Evolutionary conservation across 2,113 vertebrate species (phyloP), one percentile per base, ranked within the genome.

Genomic region (Urocolius indicus): DNA sequence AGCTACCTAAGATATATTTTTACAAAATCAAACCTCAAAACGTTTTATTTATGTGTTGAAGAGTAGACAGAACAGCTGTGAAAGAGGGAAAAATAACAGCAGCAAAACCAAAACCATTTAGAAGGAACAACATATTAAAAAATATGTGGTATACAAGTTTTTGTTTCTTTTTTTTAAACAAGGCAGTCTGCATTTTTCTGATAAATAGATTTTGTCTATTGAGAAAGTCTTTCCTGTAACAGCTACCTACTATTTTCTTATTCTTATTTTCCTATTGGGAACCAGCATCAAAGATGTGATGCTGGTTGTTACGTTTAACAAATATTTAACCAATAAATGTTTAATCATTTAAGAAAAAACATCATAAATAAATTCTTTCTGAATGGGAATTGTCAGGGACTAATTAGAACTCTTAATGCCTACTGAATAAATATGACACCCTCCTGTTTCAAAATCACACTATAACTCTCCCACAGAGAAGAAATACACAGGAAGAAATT

Each of bases 351-450:
- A 93, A 95, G 72, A 90, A 78, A 95, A 95, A 96, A 34, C 73
- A 85, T 77, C 78, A 90, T 95, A 96, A 97, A 97, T 96, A 93
- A 96, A 90, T 29, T 59, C 26, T 96, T 96, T 95, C 78, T 91
- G 92, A 69, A 94, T 84, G 48, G 92, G 93, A 74, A 90, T 79
- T 67, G 18, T 97, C 75, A 61, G 94, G 96, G 96, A 97, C 79
- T 97, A 97, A 97, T 95, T 97, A 96, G 88, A 92, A 88, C 74
- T 92, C 90, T 93, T 91, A 97, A 94, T 95, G 78, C 5, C 59
- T 87, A 76, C 87, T 93, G 85, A 94, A 96, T 94, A 90, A 96
- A 92, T 96, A 96, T 93, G 68, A 89, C 89, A 79, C 81, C 84
- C 58, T 97, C 52, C 58, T 93, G 87, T 82, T 93, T 87, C 21